Percentiles rank a stretch among this genome's conserved stretches.
phyloP scores from a whole-genome alignment of 2,113 vertebrate species.

The Otis tarda region DNA sequence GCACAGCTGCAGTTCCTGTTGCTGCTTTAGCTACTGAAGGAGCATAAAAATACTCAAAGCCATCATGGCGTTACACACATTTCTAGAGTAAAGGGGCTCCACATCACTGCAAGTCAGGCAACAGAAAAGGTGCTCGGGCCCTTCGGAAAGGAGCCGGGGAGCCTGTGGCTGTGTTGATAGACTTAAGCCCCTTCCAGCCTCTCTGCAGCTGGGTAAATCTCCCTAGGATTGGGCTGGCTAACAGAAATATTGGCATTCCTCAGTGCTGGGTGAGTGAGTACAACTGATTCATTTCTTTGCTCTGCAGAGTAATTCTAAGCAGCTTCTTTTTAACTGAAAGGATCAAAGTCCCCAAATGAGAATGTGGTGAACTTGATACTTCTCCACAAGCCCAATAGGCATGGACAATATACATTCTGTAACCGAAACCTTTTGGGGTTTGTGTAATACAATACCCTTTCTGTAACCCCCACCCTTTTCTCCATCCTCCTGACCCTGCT shows the following conservation, averaged over 20 bases:
- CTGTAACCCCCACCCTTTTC: slow-evolving; percentile 51
- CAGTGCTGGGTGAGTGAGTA: slow-evolving; percentile 51
- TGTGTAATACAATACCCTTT: slow-evolving; percentile 67
- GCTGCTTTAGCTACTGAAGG: background rate
- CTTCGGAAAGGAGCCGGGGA: background rate
- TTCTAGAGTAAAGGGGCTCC: background rate
- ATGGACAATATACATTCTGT: slow-evolving; percentile 70
- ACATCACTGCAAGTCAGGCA: background rate
- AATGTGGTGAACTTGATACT: slow-evolving; percentile 68
- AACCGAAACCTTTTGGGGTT: slow-evolving; percentile 66
- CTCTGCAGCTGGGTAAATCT: slow-evolving; percentile 64
- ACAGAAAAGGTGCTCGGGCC: slow-evolving; percentile 25
- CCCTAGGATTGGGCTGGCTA: slow-evolving; percentile 56
- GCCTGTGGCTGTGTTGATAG: slow-evolving; percentile 45
- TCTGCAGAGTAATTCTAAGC: slow-evolving; percentile 57
- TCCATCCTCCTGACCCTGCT: slow-evolving; percentile 53
- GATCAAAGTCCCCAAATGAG: slow-evolving; percentile 70
- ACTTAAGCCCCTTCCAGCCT: slow-evolving; percentile 56
- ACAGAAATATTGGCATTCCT: slow-evolving; percentile 64
- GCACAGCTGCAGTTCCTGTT: fast-evolving
- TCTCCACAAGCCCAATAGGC: slow-evolving; percentile 64
- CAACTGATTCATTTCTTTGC: slow-evolving; percentile 64
- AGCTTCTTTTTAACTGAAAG: slow-evolving; percentile 60
- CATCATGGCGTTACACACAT: fast-evolving
- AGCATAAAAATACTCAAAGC: background rate